Evolutionary conservation across 2,888 invertebrate genomes (phyloP), one percentile per base, ranked within the genome.

Genomic region (Helleia helle): DNA sequence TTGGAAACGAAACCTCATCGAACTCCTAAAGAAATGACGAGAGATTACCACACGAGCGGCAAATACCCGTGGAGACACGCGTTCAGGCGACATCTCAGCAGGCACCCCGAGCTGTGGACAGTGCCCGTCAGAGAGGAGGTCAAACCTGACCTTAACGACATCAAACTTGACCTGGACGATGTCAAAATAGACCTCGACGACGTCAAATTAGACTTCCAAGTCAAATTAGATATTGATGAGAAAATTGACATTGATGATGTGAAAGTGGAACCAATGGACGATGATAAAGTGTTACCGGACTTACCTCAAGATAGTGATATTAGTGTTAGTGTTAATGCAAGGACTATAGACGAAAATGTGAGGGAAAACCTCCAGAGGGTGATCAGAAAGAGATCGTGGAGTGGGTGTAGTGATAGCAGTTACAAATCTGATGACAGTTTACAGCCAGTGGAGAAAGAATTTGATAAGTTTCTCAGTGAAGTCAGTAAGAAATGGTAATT

Each of bases 401-500:
- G 79, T 22, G 71, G 65, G 0, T 69, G 74, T 34, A 77, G 71
- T 7, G 75, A 77, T 14, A 63, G 59, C 46, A 79, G 76, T 43
- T 77, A 73, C 26, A 80, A 83, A 38, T 77, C 80, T 0, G 81
- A 80, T 11, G 74, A 71, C 45, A 74, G 73, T 42, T 46, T 84
- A 50, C 69, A 71, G 43, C 83, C 84, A 0, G 81, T 73, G 0
- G 84, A 84, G 55, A 60, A 56, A 51, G 77, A 80, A 58, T 84
- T 84, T 50, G 74, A 76, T 49, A 63, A 65, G 55, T 80, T 84
- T 30, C 71, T 81, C 50, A 65, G 71, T 38, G 81, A 84, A 43
- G 81, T 86, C 40, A 71, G 75, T 56, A 71, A 68, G 53, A 77
- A 81, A 70, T 84, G 85, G 85, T 85, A 50, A 72, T 81, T 63